Conservation (phyloP, 2,113 vertebrate genomes). For the Planiliza haematocheilus region DNA sequence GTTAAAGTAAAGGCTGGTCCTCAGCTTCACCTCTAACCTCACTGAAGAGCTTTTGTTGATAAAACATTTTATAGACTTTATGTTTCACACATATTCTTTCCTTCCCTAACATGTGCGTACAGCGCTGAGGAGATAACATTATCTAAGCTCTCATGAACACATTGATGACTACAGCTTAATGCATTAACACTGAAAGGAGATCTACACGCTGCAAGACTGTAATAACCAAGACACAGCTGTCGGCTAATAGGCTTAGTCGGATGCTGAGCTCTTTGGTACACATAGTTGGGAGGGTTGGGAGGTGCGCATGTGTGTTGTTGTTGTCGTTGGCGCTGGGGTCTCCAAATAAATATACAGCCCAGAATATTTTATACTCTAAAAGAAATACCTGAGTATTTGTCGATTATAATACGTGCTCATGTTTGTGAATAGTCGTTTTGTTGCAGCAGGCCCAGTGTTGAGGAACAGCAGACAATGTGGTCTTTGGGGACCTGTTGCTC, state of each 20-base stretch:
- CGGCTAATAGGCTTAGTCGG: conserved; percentile 61
- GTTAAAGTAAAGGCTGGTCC: no score
- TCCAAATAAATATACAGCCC: not conserved
- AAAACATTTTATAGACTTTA: not conserved
- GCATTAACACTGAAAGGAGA: conserved; percentile 30
- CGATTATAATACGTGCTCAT: no score
- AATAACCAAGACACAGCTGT: conserved; percentile 61
- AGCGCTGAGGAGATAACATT: not conserved
- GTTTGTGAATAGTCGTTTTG: no score
- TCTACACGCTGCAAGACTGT: conserved; percentile 4
- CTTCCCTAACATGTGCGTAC: not conserved
- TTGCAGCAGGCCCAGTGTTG: not conserved
- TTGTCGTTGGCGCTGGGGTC: not conserved
- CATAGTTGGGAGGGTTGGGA: conserved; percentile 2
- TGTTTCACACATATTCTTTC: no score
- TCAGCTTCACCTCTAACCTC: no score
- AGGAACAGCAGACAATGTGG: conserved; percentile 29
- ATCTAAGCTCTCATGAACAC: not conserved
- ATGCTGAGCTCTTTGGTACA: conserved; percentile 39
- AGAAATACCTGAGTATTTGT: no score
- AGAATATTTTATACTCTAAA: not conserved
- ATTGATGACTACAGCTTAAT: not conserved
- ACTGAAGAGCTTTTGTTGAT: no score
- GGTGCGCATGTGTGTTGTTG: not conserved
- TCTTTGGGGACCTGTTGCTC: conserved; percentile 45